A percentile compares a stretch with the other conserved stretches of the same genome.
Conservation (phyloP, 2,797 vertebrate species). For the Rhinogobio ventralis region DNA sequence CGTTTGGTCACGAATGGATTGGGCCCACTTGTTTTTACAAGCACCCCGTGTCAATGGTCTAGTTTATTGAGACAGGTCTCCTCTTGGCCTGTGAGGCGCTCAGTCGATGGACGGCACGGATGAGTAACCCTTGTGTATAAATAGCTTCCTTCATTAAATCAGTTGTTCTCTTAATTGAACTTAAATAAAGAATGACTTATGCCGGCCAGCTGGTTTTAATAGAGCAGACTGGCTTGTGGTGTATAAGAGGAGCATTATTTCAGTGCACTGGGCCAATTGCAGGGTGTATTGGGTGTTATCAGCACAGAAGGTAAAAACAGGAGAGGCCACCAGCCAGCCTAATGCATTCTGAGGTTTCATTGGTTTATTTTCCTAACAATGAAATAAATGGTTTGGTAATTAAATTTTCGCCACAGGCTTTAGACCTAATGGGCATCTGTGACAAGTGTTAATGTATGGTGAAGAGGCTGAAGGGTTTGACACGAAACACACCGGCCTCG, state of each 20-base stretch:
- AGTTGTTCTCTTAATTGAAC: constrained; percentile 91
- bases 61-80: constrained; percentile 71
- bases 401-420: constrained; percentile 88
- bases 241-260: constrained; percentile 88
- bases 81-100: constrained; percentile 45
- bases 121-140: constrained; percentile 80
- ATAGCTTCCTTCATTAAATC: constrained; percentile 88
- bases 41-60: constrained; percentile 68
- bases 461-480: constrained; percentile 79
- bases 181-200: constrained; percentile 91
- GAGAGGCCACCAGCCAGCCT: constrained; percentile 79
- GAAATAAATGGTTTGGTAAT: constrained; percentile 98
- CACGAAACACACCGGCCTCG: constrained; percentile 88
- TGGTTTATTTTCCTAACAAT: constrained; percentile 98
- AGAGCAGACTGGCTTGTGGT: constrained; percentile 78
- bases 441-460: constrained; percentile 97
- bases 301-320: constrained; percentile 74
- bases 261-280: constrained; percentile 68
- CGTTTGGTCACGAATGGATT: constrained; percentile 65
- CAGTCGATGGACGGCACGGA: constrained; percentile 70
- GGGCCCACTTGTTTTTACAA: constrained; percentile 72
- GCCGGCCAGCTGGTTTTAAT: constrained; percentile 89
- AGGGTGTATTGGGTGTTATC: constrained; percentile 91
- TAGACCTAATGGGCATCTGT: constrained; percentile 91
- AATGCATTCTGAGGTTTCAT: constrained; percentile 92